Base-by-base conservation (phyloP, 2,888 invertebrate species). In the Odontothrips loti region DNA sequence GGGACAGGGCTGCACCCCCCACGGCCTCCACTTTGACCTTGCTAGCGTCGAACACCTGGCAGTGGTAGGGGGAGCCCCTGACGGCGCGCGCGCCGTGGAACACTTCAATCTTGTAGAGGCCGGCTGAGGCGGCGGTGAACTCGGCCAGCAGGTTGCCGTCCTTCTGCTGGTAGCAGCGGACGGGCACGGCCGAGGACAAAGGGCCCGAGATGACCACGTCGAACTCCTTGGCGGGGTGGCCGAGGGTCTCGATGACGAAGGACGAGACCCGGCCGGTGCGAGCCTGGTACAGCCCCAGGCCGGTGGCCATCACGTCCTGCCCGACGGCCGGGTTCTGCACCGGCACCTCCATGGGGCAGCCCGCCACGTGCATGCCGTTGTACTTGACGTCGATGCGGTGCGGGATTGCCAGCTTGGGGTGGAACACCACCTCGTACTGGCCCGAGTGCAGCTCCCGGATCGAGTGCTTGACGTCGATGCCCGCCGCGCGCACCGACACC, bases 111-210 rank as follows among this genome's bases (percentile, higher is more conserved):
- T 88, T 88, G 86, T 90, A 90, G 34, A 87, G 85, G 75, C 90
- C 89, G 43, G 94, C 91, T 85, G 93, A 93, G 82, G 93, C 92
- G 48, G 95, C 93, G 23, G 94, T 94, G 88, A 95, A 99, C 88
- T 99, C 99, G 0, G 98, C 98, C 86, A 97, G 93, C 81, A 98
- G 90, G 85, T 97, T 94, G 1, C 98, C 98, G 83, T 98, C 97
- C 86, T 98, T 96, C 83, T 98, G 98, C 86, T 97, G 97, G 87
- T 97, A 97, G 86, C 99, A 98, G 82, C 97, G 88, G 0, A 98
- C 96, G 0, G 96, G 96, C 78, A 97, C 90, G 0, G 95, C 95
- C 83, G 93, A 90, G 0, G 94, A 92, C 11, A 93, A 93, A 0
- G 94, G 94, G 0, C 95, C 95, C 0, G 95, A 94, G 1, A 95